These are phyloP conservation scores for Cotesia chilonis DNA, from an alignment of 1,140 invertebrate genomes.

Conservation along the genomic window DNA sequence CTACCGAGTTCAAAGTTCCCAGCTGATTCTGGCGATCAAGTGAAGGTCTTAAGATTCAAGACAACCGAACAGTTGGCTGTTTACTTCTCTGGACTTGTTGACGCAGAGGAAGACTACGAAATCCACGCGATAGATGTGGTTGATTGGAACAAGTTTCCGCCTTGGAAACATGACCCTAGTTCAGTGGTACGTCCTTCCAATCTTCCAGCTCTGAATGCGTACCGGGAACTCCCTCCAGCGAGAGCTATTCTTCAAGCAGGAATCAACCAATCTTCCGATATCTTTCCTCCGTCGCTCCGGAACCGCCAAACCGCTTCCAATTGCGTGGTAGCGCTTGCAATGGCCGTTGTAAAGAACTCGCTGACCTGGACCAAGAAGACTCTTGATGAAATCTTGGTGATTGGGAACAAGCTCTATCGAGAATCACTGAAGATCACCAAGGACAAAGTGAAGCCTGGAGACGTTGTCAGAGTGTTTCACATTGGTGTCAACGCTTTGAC, in stretches of 20 bases:
- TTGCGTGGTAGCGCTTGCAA: constrained; percentile 53
- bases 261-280: constrained; percentile 52
- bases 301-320: constrained; percentile 52
- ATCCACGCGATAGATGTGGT: constrained; percentile 52
- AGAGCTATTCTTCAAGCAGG: constrained; percentile 52
- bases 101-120: constrained; percentile 50
- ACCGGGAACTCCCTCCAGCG: constrained; percentile 45
- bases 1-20: constrained; percentile 42
- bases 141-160: constrained; percentile 48
- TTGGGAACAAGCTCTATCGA: constrained; percentile 46
- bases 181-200: constrained; percentile 50
- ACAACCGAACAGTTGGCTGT: constrained; percentile 37
- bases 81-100: constrained; percentile 38
- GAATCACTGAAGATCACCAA: constrained; percentile 45
- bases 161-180: constrained; percentile 53
- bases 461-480: constrained; percentile 53
- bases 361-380: constrained; percentile 58
- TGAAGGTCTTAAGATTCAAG: constrained; percentile 45
- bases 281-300: constrained; percentile 49
- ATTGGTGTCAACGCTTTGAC: constrained; percentile 54
- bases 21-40: background rate
- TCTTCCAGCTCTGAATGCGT: constrained; percentile 57
- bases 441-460: constrained; percentile 45
- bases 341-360: constrained; percentile 56
- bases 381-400: constrained; percentile 56